A percentile compares a stretch with the other conserved stretches of the same genome.
These are phyloP conservation scores for Eremophila alpestris DNA, from an alignment of 2,797 vertebrate genomes.

Conservation along the genomic window DNA sequence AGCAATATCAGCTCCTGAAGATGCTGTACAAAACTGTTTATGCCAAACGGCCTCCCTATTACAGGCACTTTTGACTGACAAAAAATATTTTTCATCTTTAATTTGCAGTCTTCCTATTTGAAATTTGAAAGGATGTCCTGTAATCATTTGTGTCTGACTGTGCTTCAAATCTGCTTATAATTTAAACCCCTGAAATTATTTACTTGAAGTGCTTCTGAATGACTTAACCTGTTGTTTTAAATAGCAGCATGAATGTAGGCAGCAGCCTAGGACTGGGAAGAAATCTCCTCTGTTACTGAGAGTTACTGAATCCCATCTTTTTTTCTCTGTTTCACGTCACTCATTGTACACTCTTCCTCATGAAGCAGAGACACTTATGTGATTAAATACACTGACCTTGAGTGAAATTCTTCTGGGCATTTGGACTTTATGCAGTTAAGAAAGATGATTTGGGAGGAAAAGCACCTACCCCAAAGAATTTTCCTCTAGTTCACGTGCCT, in stretches of 20 bases:
- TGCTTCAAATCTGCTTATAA: background rate
- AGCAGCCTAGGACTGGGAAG: background rate
- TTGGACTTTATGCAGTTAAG: background rate
- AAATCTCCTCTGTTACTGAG: background rate
- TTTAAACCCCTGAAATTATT: background rate
- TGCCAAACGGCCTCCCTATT: background rate
- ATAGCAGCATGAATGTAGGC: background rate
- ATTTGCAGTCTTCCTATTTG: background rate
- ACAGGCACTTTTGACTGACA: background rate
- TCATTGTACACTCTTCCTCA: background rate
- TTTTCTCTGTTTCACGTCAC: background rate
- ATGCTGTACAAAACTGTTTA: background rate
- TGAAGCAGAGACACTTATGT: background rate
- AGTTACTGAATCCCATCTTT: background rate
- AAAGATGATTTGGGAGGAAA: background rate
- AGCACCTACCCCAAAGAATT: background rate
- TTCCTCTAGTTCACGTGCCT: background rate
- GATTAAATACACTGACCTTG: background rate
- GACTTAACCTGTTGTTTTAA: background rate
- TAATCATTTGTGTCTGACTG: background rate
- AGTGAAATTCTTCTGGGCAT: background rate
- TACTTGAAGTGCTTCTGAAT: background rate
- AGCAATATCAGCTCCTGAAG: background rate
- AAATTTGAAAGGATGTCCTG: background rate
- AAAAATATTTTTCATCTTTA: background rate